Evolutionary conservation across 2,888 invertebrate genomes (phyloP).

Genomic region (Crioceris asparagi): DNA sequence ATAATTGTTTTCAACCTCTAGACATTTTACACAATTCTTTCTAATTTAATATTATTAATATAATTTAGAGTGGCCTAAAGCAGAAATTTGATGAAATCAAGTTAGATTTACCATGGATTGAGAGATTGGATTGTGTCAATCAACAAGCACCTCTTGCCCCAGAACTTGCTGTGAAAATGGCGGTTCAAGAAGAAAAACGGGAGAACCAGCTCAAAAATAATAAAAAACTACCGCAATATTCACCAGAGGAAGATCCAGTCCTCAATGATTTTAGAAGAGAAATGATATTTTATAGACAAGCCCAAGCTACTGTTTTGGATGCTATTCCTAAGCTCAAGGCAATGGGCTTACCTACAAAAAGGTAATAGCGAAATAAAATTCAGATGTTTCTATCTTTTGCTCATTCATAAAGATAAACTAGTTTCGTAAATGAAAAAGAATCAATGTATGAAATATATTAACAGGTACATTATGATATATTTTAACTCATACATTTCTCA

Average conservation of each 20-base stretch:
- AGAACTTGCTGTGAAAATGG: slow-evolving; percentile 66
- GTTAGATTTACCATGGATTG: slow-evolving; percentile 71
- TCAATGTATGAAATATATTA: background rate
- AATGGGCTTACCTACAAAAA: slow-evolving; percentile 61
- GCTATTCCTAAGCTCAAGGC: slow-evolving; percentile 69
- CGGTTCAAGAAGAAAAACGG: slow-evolving; percentile 63
- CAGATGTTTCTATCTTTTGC: background rate
- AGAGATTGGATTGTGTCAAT: slow-evolving; percentile 70
- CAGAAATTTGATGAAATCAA: slow-evolving; percentile 61
- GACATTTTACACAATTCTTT: no score
- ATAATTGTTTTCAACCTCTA: no score
- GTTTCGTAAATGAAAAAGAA: background rate
- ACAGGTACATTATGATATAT: background rate
- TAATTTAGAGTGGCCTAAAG: slow-evolving; percentile 49
- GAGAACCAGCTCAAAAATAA: slow-evolving; percentile 55
- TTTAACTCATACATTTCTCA: no score
- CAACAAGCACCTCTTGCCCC: slow-evolving; percentile 73
- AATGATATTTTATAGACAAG: slow-evolving; percentile 76
- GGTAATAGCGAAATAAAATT: slow-evolving; percentile 9
- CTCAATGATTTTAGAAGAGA: slow-evolving; percentile 89
- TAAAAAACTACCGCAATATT: slow-evolving; percentile 53
- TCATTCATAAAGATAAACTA: no score
- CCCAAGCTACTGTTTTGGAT: slow-evolving; percentile 72
- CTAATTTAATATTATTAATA: no score
- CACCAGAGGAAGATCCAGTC: slow-evolving; percentile 63